A percentile compares a stretch with the other conserved stretches of the same genome.
Conservation (phyloP, 2,113 vertebrate genomes). For the Phylloscopus trochilus region DNA sequence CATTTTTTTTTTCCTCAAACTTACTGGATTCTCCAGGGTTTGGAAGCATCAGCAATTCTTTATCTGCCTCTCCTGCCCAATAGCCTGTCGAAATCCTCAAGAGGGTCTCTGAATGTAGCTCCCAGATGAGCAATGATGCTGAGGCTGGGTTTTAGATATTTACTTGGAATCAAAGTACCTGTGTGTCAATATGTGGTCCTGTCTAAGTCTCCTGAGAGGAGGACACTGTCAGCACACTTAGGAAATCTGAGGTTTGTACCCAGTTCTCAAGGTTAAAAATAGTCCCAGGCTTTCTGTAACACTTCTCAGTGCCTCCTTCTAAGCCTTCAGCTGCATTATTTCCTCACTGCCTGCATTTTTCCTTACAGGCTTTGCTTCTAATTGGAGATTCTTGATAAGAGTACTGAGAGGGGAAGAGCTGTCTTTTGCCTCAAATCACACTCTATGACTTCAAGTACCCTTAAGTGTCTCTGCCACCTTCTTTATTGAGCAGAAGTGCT, state of each 20-base stretch:
- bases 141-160: neutral
- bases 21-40: conserved; percentile 6
- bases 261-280: neutral
- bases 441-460: neutral
- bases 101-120: conserved; percentile 8
- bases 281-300: neutral
- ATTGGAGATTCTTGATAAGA: neutral
- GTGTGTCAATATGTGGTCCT: neutral
- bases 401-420: neutral
- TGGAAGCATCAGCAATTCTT: conserved; percentile 39
- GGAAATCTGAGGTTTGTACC: neutral
- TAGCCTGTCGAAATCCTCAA: neutral
- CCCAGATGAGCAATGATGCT: conserved; percentile 37
- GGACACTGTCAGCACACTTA: neutral
- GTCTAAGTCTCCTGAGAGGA: neutral
- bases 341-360: neutral
- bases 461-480: neutral
- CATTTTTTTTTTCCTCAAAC: neutral
- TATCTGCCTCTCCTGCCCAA: neutral
- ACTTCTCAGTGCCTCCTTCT: neutral
- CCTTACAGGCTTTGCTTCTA: neutral
- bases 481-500: neutral
- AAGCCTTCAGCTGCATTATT: neutral
- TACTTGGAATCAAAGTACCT: neutral
- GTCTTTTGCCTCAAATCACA: neutral